Evolutionary conservation across 2,113 vertebrate species (phyloP), one percentile per base, ranked within the genome.

Genomic region (Himantopus leucocephalus): DNA sequence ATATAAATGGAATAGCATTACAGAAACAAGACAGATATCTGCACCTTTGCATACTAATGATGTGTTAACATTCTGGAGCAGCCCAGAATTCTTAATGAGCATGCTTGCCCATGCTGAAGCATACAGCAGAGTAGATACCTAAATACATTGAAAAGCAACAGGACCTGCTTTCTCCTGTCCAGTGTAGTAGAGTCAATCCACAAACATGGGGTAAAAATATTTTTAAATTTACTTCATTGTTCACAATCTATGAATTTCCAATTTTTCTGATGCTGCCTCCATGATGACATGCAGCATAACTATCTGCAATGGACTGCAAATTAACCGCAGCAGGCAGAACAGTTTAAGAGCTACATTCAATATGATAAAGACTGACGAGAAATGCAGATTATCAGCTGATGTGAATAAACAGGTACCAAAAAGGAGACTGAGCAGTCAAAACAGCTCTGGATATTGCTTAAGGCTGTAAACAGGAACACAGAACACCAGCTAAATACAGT

Each of bases 1-100:
- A 79, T 68, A 94, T 87, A 97, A 97, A 94, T 89, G 73, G 85
- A 95, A 96, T 48, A 94, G 59, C 86, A 74, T 93, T 96, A 85
- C 62, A 95, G 95, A 89, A 95, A 62, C 82, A 95, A 90, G 94
- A 77, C 56, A 90, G 87, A 87, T 91, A 90, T 58, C 83, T 62
- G 59, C 62, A 93, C 64, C 72, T 68, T 85, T 74, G 83, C 94
- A 94, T 97, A 90, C 97, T 97, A 98, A 96, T 71, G 60, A 93
- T 10, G 11, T 23, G 32, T 82, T 95, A 86, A 63, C 70, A 74
- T 84, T 74, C 91, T 45, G 14, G 37, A 85, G 37, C 64, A 62
- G 75, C 21, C 86, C 56, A 62, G 76, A 72, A 84, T 89, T 66
- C 70, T 48, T 60, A 76, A 92, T 55, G 30, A 73, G n/a, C 47